Evolutionary conservation across 2,113 vertebrate genomes (phyloP).

Genomic region (Procapra przewalskii): DNA sequence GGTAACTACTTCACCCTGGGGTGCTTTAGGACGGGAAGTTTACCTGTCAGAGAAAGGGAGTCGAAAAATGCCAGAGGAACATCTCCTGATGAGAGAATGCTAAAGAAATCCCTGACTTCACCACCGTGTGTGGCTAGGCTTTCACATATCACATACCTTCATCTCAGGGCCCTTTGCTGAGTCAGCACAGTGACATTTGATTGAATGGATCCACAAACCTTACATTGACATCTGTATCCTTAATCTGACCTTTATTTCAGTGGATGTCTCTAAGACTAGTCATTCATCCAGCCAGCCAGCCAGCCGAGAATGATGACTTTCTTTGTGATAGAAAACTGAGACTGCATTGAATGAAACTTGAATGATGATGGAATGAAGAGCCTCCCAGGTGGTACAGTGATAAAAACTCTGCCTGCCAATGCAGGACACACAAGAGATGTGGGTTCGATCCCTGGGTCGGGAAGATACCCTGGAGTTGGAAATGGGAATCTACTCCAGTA

Average conservation of each 20-base stretch:
- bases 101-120: neutral
- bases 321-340: neutral
- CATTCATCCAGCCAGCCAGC: neutral
- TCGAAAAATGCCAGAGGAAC: neutral
- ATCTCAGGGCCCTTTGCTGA: neutral
- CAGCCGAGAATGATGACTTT: neutral
- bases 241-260: neutral
- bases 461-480: neutral
- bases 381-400: neutral
- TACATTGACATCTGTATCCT: neutral
- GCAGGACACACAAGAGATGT: neutral
- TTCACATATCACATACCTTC: neutral
- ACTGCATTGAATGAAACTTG: neutral
- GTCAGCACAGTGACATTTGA: neutral
- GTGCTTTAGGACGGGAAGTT: neutral
- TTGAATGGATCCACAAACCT: neutral
- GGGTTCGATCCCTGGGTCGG: neutral
- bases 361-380: neutral
- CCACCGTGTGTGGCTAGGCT: neutral
- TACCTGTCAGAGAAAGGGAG: neutral
- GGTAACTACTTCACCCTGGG: neutral
- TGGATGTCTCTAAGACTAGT: neutral
- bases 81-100: neutral
- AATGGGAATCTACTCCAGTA: neutral
- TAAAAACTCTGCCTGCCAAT: neutral